phyloP scores from a whole-genome alignment of 2,888 invertebrate genomes.

The Mayetiola destructor region DNA sequence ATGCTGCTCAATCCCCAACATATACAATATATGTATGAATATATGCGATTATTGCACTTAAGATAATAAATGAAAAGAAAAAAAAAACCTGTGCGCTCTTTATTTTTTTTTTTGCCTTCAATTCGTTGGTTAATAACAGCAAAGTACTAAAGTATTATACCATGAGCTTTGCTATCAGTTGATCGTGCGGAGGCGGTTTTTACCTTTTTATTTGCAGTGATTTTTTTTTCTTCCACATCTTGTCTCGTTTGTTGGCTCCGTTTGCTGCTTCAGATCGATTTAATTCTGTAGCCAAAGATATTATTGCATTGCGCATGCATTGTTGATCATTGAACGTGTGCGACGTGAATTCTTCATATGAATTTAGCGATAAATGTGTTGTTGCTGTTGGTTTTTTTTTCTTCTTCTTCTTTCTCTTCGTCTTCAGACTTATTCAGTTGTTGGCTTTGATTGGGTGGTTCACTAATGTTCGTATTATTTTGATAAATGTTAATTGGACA shows the following conservation, averaged over 20 bases:
- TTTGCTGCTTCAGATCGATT: constrained; percentile 7
- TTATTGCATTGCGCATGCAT: no score
- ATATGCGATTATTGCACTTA: no score
- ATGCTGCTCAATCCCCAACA: no score
- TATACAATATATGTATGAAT: no score
- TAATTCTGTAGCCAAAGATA: no score
- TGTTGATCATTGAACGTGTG: neutral
- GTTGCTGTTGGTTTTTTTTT: neutral
- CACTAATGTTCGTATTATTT: constrained; percentile 17
- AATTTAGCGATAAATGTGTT: neutral
- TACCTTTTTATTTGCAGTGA: neutral
- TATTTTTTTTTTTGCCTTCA: no score
- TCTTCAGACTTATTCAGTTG: no score
- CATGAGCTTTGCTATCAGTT: constrained; percentile 6
- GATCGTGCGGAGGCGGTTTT: constrained; percentile 12
- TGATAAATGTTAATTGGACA: constrained; percentile 21
- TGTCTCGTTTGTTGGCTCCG: neutral
- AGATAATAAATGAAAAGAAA: neutral
- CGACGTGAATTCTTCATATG: neutral
- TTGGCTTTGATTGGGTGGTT: constrained; percentile 11
- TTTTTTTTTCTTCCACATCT: no score
- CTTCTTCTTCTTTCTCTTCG: neutral
- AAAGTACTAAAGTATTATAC: neutral
- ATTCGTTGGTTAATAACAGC: no score
- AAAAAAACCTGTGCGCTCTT: neutral